phyloP scores from a whole-genome alignment of 2,888 invertebrate genomes.

The Anorthoa munda region DNA sequence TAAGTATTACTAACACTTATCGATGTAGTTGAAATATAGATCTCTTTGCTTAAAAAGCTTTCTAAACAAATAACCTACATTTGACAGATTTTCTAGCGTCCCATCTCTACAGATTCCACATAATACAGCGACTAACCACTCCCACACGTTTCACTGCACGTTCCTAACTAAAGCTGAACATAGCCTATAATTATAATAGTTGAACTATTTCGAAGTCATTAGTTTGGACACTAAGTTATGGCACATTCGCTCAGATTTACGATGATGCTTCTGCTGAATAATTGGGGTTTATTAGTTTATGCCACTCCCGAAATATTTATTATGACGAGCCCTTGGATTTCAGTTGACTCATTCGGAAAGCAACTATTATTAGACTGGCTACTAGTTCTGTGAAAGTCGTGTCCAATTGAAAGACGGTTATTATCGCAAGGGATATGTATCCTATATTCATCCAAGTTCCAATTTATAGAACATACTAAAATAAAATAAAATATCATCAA shows the following conservation, averaged over 20 bases:
- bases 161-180: constrained; percentile 45
- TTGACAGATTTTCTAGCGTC: not conserved
- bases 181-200: constrained; percentile 59
- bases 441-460: too few species aligned
- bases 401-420: too few species aligned
- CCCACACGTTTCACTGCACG: constrained; percentile 60
- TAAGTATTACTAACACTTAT: too few species aligned
- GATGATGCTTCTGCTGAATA: constrained; percentile 42
- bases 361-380: not conserved
- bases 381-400: too few species aligned
- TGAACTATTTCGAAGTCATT: constrained; percentile 53
- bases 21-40: too few species aligned
- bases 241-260: constrained; percentile 53
- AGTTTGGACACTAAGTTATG: constrained; percentile 59
- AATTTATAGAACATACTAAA: too few species aligned
- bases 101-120: constrained; percentile 49
- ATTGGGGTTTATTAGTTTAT: constrained; percentile 45
- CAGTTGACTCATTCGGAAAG: not conserved
- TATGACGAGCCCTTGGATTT: constrained; percentile 1
- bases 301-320: constrained; percentile 43
- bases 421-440: too few species aligned
- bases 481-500: too few species aligned
- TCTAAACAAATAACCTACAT: not conserved
- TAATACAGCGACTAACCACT: constrained; percentile 44
- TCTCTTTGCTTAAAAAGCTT: too few species aligned